Evolutionary conservation across 2,113 vertebrate genomes (phyloP).

Genomic region (Trochalopteron elliotii): DNA sequence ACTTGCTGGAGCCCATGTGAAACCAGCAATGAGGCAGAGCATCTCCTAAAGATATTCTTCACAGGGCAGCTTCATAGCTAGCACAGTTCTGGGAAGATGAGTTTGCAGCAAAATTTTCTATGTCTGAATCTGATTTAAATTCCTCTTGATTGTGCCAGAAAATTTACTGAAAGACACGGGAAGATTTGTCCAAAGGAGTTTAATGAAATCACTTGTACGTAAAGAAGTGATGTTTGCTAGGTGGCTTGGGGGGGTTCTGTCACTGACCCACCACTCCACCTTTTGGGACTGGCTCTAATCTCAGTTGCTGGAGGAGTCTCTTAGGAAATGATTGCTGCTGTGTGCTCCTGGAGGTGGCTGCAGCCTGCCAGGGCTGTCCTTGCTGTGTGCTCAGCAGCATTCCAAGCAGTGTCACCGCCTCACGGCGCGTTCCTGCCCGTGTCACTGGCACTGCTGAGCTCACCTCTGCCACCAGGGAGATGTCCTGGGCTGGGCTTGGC

Average conservation of each 20-base stretch:
- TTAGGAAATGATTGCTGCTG: neutral
- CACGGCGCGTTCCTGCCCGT: fast-evolving
- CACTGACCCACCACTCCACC: neutral
- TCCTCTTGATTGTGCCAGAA: neutral
- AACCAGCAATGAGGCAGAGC: neutral
- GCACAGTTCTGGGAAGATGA: neutral
- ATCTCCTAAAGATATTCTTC: neutral
- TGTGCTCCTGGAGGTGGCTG: neutral
- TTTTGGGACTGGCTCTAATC: neutral
- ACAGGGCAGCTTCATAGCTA: neutral
- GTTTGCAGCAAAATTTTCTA: neutral
- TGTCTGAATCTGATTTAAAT: neutral
- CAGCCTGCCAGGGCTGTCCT: neutral
- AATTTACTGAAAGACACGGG: neutral
- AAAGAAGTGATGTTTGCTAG: neutral
- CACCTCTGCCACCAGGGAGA: neutral
- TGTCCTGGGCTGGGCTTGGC: neutral
- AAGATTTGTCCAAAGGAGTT: neutral
- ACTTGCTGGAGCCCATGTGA: neutral
- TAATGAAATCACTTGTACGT: neutral
- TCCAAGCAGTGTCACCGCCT: fast-evolving
- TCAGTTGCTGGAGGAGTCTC: neutral
- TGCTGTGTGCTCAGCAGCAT: neutral
- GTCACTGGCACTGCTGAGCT: neutral
- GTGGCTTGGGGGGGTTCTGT: neutral